phyloP scores from a whole-genome alignment of 2,797 vertebrate genomes.

The Graptemys geographica region DNA sequence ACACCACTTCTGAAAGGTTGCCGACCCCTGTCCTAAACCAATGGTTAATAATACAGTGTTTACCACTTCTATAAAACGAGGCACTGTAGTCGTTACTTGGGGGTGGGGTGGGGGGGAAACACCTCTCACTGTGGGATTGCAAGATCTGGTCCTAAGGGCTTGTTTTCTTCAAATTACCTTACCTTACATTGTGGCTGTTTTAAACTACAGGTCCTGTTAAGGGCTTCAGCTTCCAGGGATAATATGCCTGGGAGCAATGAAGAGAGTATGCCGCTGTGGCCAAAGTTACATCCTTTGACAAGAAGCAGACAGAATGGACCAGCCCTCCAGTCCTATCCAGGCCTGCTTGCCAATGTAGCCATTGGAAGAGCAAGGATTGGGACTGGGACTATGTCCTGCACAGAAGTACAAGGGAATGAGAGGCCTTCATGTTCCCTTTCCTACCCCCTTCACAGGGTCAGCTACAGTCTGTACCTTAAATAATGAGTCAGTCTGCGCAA shows the following conservation, averaged over 20 bases:
- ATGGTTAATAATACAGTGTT: not conserved
- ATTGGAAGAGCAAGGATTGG: not conserved
- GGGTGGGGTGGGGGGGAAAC: not conserved
- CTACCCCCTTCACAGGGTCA: not conserved
- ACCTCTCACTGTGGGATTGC: not conserved
- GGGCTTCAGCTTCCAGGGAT: not conserved
- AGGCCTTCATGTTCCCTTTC: not conserved
- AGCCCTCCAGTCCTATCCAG: not conserved
- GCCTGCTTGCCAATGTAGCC: not conserved
- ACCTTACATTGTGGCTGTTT: constrained; percentile 1
- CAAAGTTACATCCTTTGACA: not conserved
- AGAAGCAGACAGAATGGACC: not conserved
- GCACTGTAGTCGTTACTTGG: constrained; percentile 29
- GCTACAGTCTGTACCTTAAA: not conserved
- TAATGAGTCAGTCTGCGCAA: not conserved
- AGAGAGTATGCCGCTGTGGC: not conserved
- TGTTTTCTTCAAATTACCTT: constrained; percentile 32
- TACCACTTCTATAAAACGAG: not conserved
- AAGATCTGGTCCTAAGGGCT: constrained; percentile 25
- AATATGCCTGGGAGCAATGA: not conserved
- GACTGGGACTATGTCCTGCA: not conserved
- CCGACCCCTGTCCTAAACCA: not conserved
- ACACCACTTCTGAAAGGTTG: too few relatives aligned
- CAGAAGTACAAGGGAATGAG: not conserved
- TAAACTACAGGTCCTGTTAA: not conserved